Evolutionary conservation across 2,797 vertebrate species (phyloP).

Genomic region (Adrianichthys oophorus): DNA sequence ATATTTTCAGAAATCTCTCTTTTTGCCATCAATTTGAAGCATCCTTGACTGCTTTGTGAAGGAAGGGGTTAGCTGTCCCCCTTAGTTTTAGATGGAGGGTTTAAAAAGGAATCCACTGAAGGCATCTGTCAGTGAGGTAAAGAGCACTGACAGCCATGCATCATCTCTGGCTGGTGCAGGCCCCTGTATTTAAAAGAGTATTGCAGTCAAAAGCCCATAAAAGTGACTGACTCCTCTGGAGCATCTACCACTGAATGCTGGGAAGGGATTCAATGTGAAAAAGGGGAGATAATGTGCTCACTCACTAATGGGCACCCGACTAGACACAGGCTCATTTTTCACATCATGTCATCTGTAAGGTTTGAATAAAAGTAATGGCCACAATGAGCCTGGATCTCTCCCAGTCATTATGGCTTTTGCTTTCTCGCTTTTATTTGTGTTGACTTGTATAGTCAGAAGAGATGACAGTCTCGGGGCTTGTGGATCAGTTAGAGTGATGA

Average conservation of each 20-base stretch:
- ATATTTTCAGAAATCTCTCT: slow-evolving; percentile 41
- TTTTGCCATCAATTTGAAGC: slow-evolving; percentile 62
- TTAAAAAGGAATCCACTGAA: slow-evolving; percentile 66
- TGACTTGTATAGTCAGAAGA: slow-evolving; percentile 96
- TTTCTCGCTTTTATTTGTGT: slow-evolving; percentile 99
- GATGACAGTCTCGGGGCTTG: slow-evolving; percentile 91
- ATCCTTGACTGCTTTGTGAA: slow-evolving; percentile 54
- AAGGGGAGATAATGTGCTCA: slow-evolving; percentile 96
- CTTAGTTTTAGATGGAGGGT: slow-evolving; percentile 61
- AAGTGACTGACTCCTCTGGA: slow-evolving; percentile 83
- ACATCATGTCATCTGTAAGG: slow-evolving; percentile 98
- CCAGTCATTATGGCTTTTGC: slow-evolving; percentile 88
- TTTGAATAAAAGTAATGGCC: slow-evolving; percentile 97
- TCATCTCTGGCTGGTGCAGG: slow-evolving; percentile 75
- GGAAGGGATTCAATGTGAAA: slow-evolving; percentile 88
- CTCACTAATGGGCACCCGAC: slow-evolving; percentile 99
- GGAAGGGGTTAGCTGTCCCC: slow-evolving; percentile 75
- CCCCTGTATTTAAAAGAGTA: slow-evolving; percentile 76
- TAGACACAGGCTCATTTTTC: slow-evolving; percentile 99
- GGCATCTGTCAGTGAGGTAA: slow-evolving; percentile 63
- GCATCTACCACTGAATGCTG: slow-evolving; percentile 83
- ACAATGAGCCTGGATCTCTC: slow-evolving; percentile 91
- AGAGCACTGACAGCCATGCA: slow-evolving; percentile 75
- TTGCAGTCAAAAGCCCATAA: slow-evolving; percentile 80
- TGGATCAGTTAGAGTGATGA: slow-evolving; percentile 96